Conservation (phyloP, 37 sponge, comb jelly and placozoan species). For the Aphrocallistes beatrix region DNA sequence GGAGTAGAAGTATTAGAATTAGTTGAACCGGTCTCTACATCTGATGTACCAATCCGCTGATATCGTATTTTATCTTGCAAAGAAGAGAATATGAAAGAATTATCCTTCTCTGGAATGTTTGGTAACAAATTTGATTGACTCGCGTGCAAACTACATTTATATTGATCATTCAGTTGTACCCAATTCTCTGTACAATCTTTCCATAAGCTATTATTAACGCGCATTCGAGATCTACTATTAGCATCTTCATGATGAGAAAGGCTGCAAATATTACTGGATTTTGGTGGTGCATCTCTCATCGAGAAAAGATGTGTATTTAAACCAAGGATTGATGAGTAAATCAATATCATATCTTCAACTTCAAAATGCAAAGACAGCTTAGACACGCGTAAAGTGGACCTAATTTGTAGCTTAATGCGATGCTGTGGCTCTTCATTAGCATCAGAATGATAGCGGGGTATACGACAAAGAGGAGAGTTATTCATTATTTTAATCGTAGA, state of each 20-base stretch:
- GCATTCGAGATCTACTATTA: neutral
- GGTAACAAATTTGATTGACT: too few species aligned
- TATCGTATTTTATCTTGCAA: neutral
- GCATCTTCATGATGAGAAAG: neutral
- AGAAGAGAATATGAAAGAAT: neutral
- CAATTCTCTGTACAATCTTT: neutral
- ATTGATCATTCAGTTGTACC: neutral
- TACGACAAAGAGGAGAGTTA: slow-evolving; percentile 1
- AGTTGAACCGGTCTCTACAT: neutral
- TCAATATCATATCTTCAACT: neutral
- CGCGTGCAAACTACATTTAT: neutral
- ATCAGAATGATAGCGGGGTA: neutral
- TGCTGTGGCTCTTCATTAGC: neutral
- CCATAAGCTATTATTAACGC: neutral
- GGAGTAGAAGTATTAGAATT: too few species aligned
- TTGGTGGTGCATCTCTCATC: neutral
- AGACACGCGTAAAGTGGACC: neutral
- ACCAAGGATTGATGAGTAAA: neutral
- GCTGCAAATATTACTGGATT: neutral
- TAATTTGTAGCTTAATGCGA: neutral
- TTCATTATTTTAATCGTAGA: neutral
- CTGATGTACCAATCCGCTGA: neutral
- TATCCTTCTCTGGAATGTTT: neutral
- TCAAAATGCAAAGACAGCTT: neutral
- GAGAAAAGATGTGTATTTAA: neutral